Evolutionary conservation across 2,797 vertebrate genomes (phyloP).

Genomic region (Rhabdophis nuchalis): DNA sequence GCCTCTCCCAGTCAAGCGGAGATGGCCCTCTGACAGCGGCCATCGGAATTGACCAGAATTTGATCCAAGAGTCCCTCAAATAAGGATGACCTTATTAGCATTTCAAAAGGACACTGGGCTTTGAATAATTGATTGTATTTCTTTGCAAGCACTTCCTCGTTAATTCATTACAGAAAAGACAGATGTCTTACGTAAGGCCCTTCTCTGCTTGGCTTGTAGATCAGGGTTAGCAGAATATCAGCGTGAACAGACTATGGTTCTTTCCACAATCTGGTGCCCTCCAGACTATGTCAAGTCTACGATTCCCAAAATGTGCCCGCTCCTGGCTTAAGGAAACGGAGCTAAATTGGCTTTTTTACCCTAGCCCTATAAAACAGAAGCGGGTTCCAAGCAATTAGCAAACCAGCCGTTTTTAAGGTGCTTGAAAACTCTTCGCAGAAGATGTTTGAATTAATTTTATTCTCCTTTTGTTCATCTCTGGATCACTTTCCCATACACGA

Average conservation of each 20-base stretch:
- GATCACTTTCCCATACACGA: neutral
- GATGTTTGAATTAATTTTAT: neutral
- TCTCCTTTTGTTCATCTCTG: neutral
- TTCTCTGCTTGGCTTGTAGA: neutral
- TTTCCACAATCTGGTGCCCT: neutral
- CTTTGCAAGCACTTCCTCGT: slow-evolving; percentile 50
- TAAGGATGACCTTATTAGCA: slow-evolving; percentile 43
- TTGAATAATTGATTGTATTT: slow-evolving; percentile 58
- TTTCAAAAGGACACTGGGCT: slow-evolving; percentile 46
- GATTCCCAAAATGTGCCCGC: neutral
- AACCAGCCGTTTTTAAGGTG: neutral
- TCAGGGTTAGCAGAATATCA: slow-evolving; percentile 16
- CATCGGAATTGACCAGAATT: slow-evolving; percentile 16
- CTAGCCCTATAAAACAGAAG: neutral
- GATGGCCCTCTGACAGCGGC: slow-evolving; percentile 34
- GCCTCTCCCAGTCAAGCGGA: slow-evolving; percentile 23
- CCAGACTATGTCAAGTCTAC: neutral
- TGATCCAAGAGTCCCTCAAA: slow-evolving; percentile 33
- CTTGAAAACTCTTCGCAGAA: neutral
- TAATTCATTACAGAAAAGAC: slow-evolving; percentile 53
- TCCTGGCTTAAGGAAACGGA: neutral
- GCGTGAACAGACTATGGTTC: neutral
- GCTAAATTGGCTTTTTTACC: neutral
- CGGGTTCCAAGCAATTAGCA: neutral
- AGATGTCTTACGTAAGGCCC: slow-evolving; percentile 47